Evolutionary conservation across 2,113 vertebrate genomes (phyloP).

Genomic region (Psephotus haematonotus): DNA sequence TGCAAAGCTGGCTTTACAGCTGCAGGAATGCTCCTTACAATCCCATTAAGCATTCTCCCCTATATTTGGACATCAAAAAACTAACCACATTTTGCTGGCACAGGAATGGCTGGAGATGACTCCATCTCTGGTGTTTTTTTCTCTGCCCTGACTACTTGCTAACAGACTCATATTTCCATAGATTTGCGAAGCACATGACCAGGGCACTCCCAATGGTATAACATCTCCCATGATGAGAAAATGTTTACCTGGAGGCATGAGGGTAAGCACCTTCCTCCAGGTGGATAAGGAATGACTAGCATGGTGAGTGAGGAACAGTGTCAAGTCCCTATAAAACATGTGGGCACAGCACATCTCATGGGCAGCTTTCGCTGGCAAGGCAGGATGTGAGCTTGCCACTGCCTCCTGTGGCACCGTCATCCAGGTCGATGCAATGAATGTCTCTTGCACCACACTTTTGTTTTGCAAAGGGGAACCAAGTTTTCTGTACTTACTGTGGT

Average conservation of each 20-base stretch:
- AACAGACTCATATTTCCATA: background rate
- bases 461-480: background rate
- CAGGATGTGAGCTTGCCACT: background rate
- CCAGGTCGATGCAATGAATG: background rate
- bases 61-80: background rate
- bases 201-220: background rate
- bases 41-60: background rate
- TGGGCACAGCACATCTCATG: no score
- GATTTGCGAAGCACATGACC: background rate
- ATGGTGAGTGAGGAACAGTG: background rate
- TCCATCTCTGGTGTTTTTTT: background rate
- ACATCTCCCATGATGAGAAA: background rate
- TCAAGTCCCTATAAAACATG: background rate
- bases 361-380: background rate
- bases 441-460: background rate
- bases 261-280: background rate
- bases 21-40: background rate
- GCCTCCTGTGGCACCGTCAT: background rate
- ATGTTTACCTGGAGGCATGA: background rate
- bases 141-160: background rate
- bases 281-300: rapidly evolving
- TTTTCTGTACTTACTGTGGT: background rate
- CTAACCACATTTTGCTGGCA: background rate
- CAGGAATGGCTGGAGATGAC: background rate
- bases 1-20: background rate